phyloP scores from a whole-genome alignment of 2,888 invertebrate genomes.

The Elysia crispata region DNA sequence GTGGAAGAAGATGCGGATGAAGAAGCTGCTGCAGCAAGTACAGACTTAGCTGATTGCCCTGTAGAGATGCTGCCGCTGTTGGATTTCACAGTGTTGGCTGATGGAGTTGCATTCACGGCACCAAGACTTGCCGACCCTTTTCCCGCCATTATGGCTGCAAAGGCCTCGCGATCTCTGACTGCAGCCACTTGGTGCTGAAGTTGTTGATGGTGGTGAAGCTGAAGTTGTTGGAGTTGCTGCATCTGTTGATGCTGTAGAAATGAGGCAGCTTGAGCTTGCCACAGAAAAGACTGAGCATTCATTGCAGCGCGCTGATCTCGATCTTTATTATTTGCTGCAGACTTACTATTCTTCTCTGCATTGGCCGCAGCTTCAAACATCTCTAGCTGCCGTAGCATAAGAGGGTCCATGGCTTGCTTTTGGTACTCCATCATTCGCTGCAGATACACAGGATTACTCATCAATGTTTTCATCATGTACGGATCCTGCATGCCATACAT shows the following conservation, averaged over 20 bases:
- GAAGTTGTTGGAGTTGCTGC: conserved; percentile 48
- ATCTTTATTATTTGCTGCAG: too few relatives aligned
- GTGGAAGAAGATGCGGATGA: conserved; percentile 14
- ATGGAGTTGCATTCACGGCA: too few relatives aligned
- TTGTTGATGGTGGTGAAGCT: conserved; percentile 48
- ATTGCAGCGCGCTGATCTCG: conserved; percentile 44
- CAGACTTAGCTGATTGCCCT: conserved; percentile 46
- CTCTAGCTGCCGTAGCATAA: conserved; percentile 48
- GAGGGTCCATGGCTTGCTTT: conserved; percentile 49
- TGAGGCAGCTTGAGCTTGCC: conserved; percentile 47
- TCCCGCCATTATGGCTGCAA: conserved; percentile 48
- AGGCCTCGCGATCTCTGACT: conserved; percentile 42
- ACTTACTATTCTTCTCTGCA: conserved; percentile 43
- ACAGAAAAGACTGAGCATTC: conserved; percentile 39
- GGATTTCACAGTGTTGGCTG: conserved; percentile 35
- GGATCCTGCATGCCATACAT: conserved; percentile 50
- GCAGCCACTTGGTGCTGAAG: conserved; percentile 43
- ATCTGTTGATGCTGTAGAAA: conserved; percentile 50
- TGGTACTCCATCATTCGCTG: conserved; percentile 49
- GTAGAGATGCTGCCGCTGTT: conserved; percentile 47
- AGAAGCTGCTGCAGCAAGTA: conserved; percentile 32
- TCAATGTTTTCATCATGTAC: conserved; percentile 48
- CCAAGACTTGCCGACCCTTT: conserved; percentile 26
- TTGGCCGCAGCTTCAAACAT: conserved; percentile 47
- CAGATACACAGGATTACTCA: conserved; percentile 48